A percentile compares a stretch with the other conserved stretches of the same genome.
phyloP scores from a whole-genome alignment of 1,140 invertebrate species.

The Papilio helenus region DNA sequence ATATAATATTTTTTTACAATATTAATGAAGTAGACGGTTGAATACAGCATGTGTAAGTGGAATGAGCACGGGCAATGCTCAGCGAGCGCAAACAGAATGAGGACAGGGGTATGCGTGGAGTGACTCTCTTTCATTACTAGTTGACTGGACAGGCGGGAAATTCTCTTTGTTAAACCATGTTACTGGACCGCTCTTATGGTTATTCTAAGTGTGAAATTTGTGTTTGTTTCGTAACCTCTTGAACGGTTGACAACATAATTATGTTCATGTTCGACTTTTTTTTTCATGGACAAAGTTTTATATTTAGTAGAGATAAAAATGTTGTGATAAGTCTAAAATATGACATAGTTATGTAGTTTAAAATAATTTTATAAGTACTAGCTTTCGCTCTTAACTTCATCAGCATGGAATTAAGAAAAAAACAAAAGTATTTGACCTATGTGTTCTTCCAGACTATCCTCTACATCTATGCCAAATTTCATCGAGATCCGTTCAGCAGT shows the following conservation, averaged over 20 bases:
- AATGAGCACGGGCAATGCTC: conserved; percentile 44
- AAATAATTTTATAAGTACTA: no score
- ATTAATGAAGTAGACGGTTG: neutral
- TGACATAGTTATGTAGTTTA: no score
- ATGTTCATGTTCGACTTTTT: neutral
- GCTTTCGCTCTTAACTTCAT: no score
- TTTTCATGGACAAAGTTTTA: neutral
- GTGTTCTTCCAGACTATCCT: no score
- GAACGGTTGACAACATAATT: conserved; percentile 4
- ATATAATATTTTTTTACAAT: neutral
- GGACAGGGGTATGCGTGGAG: conserved; percentile 49
- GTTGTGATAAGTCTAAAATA: no score
- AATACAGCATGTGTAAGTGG: neutral
- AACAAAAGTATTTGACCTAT: no score
- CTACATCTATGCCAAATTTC: no score
- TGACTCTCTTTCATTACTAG: conserved; percentile 66
- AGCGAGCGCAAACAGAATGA: conserved; percentile 58
- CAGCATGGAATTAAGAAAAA: no score
- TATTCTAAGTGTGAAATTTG: conserved; percentile 24
- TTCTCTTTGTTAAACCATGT: conserved; percentile 60
- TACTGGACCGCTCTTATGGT: conserved; percentile 37
- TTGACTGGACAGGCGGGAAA: conserved; percentile 60
- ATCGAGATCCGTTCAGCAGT: no score
- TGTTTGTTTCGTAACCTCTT: neutral
- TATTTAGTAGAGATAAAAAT: neutral